Conservation (phyloP, 2,113 vertebrate genomes). For the Antigone vipio region DNA sequence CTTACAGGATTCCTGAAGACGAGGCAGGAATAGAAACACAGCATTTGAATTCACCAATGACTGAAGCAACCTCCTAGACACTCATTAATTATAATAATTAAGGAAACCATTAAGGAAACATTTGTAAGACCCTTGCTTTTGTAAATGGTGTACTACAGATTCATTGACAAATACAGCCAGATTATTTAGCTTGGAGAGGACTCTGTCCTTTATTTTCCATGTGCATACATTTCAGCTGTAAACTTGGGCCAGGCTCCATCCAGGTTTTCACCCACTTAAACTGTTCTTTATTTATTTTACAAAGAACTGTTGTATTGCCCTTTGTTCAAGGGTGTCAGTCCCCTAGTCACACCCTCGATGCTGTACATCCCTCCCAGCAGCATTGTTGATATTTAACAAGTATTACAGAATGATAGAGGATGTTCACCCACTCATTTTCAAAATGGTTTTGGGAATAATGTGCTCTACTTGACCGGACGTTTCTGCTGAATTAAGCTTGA, state of each 20-base stretch:
- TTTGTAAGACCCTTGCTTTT: conserved; percentile 12
- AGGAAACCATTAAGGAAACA: background rate
- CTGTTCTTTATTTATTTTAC: background rate
- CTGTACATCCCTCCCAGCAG: background rate
- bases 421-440: background rate
- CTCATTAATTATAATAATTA: conserved; percentile 13
- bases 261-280: background rate
- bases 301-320: background rate
- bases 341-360: background rate
- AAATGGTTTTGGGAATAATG: conserved; percentile 7
- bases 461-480: conserved; percentile 4
- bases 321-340: background rate
- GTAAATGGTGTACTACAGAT: background rate
- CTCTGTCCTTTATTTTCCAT: background rate
- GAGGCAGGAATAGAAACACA: background rate
- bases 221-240: background rate
- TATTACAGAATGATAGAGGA: background rate
- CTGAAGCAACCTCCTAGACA: background rate
- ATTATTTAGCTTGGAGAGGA: background rate
- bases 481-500: conserved; percentile 37
- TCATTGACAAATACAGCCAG: background rate
- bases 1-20: background rate
- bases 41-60: background rate
- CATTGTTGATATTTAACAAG: background rate
- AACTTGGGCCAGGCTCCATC: background rate